These are phyloP conservation scores for Argyrosomus regius DNA, from an alignment of 2,797 vertebrate genomes.

Conservation along the genomic window DNA sequence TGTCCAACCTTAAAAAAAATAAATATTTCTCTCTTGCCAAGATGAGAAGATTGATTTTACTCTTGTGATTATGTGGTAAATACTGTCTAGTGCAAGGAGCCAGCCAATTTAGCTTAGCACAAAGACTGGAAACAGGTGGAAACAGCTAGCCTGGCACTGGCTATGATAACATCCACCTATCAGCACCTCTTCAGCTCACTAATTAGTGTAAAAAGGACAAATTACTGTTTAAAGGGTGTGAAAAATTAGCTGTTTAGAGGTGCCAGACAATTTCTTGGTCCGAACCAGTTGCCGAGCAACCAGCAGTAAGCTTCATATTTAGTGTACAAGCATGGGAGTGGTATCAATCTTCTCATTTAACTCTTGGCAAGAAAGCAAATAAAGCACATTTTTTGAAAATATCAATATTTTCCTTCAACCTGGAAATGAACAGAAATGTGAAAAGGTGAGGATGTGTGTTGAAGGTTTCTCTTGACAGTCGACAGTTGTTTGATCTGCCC, in stretches of 20 bases:
- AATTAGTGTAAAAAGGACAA: constrained; percentile 6
- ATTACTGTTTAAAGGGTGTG: background rate
- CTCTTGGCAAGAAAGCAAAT: background rate
- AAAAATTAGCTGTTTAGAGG: too few relatives aligned
- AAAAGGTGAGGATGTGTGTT: background rate
- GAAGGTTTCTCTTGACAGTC: too few relatives aligned
- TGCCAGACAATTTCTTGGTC: background rate
- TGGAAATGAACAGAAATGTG: background rate
- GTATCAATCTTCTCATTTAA: background rate
- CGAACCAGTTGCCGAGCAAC: background rate
- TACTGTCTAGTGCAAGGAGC: background rate
- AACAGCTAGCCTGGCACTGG: background rate
- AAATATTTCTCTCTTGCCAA: background rate
- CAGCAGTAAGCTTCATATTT: background rate
- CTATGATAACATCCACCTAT: background rate
- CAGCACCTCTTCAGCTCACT: too few relatives aligned
- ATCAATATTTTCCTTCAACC: background rate
- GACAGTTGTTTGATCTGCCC: too few relatives aligned
- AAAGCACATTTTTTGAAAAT: background rate
- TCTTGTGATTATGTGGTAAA: background rate
- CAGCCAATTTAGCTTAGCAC: background rate
- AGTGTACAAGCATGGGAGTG: background rate
- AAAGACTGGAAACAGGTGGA: background rate
- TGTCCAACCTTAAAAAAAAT: too few relatives aligned
- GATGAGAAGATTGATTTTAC: background rate